Conservation (phyloP, 2,797 vertebrate species). For the Balearica regulorum region DNA sequence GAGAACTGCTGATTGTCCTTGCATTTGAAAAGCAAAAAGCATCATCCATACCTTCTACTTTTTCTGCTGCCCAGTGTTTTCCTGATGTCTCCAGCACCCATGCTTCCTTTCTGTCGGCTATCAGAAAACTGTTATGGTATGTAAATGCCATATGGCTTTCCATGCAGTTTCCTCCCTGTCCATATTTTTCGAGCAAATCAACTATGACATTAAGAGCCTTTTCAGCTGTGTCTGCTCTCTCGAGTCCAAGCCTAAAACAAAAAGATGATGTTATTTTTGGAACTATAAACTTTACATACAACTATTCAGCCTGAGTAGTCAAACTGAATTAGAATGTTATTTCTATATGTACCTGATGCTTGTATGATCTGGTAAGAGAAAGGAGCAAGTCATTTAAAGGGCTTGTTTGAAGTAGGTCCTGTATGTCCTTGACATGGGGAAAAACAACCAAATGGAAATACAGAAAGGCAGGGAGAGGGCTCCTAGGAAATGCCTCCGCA, state of each 20-base stretch:
- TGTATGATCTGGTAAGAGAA: neutral
- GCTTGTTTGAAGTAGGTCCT: neutral
- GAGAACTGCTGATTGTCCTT: neutral
- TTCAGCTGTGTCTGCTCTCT: constrained; percentile 90
- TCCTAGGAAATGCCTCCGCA: neutral
- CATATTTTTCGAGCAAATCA: constrained; percentile 87
- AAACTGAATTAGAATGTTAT: neutral
- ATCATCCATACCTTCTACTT: constrained; percentile 82
- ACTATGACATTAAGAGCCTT: constrained; percentile 86
- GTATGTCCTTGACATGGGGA: neutral
- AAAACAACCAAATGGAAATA: neutral
- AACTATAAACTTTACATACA: neutral
- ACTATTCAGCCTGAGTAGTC: neutral
- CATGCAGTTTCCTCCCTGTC: constrained; percentile 92
- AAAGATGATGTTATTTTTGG: neutral
- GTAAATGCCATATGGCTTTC: constrained; percentile 85
- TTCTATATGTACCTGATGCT: neutral
- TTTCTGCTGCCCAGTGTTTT: constrained; percentile 94
- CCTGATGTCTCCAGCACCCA: constrained; percentile 96
- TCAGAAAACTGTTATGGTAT: constrained; percentile 98
- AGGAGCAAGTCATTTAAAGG: neutral
- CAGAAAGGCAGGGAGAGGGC: neutral
- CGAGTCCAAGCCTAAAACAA: constrained; percentile 88
- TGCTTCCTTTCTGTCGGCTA: constrained; percentile 89
- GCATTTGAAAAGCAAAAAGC: neutral